phyloP scores from a whole-genome alignment of 2,888 invertebrate genomes.

The Microctonus hyperodae region DNA sequence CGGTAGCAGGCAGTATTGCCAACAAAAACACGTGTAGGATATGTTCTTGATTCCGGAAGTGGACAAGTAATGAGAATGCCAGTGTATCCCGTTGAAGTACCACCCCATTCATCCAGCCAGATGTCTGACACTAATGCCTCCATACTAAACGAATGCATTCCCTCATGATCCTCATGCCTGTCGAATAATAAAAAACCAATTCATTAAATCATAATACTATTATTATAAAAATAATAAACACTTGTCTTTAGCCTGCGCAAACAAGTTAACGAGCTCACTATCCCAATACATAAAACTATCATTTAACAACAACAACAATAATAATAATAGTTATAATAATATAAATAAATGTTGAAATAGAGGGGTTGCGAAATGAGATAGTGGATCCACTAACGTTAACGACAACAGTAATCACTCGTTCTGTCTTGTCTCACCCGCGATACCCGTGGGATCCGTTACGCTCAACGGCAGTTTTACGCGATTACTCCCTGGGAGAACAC shows the following conservation, averaged over 20 bases:
- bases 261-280: not conserved
- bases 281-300: not conserved
- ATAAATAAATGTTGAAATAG: slow-evolving; percentile 19
- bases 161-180: slow-evolving; percentile 60
- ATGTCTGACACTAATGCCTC: slow-evolving; percentile 69
- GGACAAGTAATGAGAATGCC: slow-evolving; percentile 73
- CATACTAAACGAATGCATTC: slow-evolving; percentile 66
- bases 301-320: not conserved
- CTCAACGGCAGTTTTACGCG: slow-evolving; percentile 36
- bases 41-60: slow-evolving; percentile 62
- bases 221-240: not conserved
- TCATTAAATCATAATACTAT: not conserved
- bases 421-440: slow-evolving; percentile 36
- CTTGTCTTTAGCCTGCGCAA: not conserved
- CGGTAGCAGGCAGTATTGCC: slow-evolving; percentile 49
- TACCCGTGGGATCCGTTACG: slow-evolving; percentile 41
- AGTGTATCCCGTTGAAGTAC: slow-evolving; percentile 64
- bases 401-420: slow-evolving; percentile 38
- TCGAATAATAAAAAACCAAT: slow-evolving; percentile 11
- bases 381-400: slow-evolving; percentile 37
- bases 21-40: slow-evolving; percentile 48
- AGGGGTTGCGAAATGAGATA: slow-evolving; percentile 35
- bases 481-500: slow-evolving; percentile 38
- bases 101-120: slow-evolving; percentile 72
- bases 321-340: slow-evolving; percentile 8